phyloP scores from a whole-genome alignment of 2,888 invertebrate species.

The Pyralis farinalis region DNA sequence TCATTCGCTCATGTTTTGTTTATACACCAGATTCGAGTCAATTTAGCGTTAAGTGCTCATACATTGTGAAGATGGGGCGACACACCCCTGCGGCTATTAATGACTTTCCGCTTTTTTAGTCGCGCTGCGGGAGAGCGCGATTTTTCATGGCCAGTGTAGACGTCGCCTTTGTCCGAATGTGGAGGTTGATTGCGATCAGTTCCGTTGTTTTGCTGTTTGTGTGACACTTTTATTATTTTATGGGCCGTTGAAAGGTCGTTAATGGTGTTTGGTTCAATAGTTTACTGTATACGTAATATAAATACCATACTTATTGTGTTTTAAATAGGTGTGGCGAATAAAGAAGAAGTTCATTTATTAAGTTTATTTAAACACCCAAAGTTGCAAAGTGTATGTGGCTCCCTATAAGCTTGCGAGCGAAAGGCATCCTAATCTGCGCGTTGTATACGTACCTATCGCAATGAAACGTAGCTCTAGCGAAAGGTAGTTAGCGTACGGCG shows the following conservation, averaged over 20 bases:
- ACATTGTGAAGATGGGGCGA: conserved; percentile 44
- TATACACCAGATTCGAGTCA: conserved; percentile 62
- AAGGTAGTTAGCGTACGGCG: no score
- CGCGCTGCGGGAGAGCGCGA: conserved; percentile 54
- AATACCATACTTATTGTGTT: neutral
- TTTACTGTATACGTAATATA: neutral
- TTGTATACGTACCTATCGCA: no score
- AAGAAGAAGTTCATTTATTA: no score
- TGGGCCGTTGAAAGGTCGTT: conserved; percentile 5
- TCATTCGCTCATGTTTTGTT: conserved; percentile 56
- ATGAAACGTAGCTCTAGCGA: no score
- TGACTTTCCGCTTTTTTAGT: conserved; percentile 55
- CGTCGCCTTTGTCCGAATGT: conserved; percentile 43
- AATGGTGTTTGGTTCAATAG: conserved; percentile 12
- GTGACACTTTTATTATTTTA: conserved; percentile 20
- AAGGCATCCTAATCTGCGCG: no score
- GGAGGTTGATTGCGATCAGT: conserved; percentile 57
- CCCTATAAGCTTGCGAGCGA: no score
- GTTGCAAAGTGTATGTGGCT: no score
- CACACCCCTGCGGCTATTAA: conserved; percentile 41
- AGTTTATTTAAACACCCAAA: no score
- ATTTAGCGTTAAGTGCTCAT: conserved; percentile 68
- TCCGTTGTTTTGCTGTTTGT: conserved; percentile 45
- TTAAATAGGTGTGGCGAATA: neutral
- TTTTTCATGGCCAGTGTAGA: conserved; percentile 53